Evolutionary conservation across 1,140 invertebrate genomes (phyloP).

Genomic region (Riptortus pedestris): DNA sequence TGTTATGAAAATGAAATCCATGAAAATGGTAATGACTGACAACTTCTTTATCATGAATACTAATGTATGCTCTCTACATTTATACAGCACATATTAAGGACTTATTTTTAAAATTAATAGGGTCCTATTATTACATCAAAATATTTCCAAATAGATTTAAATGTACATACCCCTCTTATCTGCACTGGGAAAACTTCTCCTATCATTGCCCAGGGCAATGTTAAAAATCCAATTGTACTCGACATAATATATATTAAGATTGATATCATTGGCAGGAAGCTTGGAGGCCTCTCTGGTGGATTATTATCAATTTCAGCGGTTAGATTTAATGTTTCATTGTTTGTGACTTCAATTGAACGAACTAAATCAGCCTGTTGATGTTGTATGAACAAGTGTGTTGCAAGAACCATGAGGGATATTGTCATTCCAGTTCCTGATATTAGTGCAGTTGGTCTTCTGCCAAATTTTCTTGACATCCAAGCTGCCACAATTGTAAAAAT

Average conservation of each 20-base stretch:
- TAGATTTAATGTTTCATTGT: background rate
- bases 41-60: no score
- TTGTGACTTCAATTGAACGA: background rate
- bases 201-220: slow-evolving; percentile 61
- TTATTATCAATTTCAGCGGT: background rate
- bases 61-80: no score
- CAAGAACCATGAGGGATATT: slow-evolving; percentile 45
- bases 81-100: no score
- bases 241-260: slow-evolving; percentile 49
- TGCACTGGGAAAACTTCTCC: slow-evolving; percentile 60
- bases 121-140: no score
- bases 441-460: slow-evolving; percentile 45
- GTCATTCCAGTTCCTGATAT: slow-evolving; percentile 51
- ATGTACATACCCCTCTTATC: slow-evolving; percentile 44
- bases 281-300: slow-evolving; percentile 8
- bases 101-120: no score
- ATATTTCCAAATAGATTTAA: no score
- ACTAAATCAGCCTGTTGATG: background rate
- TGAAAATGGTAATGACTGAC: no score
- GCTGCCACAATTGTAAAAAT: slow-evolving; percentile 44
- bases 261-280: slow-evolving; percentile 41
- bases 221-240: slow-evolving; percentile 51
- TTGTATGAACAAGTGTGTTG: slow-evolving; percentile 37
- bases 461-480: slow-evolving; percentile 44
- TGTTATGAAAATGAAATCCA: no score